A percentile compares a stretch with the other conserved stretches of the same genome.
phyloP scores from a whole-genome alignment of 2,113 vertebrate species.

The Deroptyus accipitrinus region DNA sequence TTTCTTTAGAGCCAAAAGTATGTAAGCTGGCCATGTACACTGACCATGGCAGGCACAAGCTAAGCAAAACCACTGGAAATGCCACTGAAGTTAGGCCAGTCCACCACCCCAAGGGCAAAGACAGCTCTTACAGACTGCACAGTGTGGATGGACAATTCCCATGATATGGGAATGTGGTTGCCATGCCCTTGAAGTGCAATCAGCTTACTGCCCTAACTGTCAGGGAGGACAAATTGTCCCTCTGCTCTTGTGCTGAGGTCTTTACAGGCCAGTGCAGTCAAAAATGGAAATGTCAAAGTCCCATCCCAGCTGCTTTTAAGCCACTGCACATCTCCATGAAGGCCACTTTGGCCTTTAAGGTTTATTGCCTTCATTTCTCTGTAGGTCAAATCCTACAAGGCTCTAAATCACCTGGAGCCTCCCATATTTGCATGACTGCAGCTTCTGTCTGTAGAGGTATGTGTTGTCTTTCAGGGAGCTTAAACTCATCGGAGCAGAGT shows the following conservation, averaged over 20 bases:
- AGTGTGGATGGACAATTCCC: not conserved
- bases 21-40: not conserved
- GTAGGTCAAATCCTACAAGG: not conserved
- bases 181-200: rapidly evolving
- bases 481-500: not conserved
- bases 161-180: not conserved
- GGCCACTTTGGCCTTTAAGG: not conserved
- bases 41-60: not conserved
- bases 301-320: not conserved
- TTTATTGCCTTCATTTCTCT: not conserved
- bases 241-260: not conserved
- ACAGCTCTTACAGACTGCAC: not conserved
- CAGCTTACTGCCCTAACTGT: not conserved
- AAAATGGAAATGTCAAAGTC: not conserved
- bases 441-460: not conserved
- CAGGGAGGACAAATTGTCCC: not conserved
- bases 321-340: not conserved
- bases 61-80: not conserved
- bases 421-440: not conserved
- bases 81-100: not conserved
- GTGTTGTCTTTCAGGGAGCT: not conserved
- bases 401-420: not conserved
- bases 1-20: not conserved
- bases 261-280: not conserved
- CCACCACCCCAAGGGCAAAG: not conserved